These are phyloP conservation scores for Isurus oxyrinchus DNA, from an alignment of 2,113 vertebrate genomes.

Conservation along the genomic window DNA sequence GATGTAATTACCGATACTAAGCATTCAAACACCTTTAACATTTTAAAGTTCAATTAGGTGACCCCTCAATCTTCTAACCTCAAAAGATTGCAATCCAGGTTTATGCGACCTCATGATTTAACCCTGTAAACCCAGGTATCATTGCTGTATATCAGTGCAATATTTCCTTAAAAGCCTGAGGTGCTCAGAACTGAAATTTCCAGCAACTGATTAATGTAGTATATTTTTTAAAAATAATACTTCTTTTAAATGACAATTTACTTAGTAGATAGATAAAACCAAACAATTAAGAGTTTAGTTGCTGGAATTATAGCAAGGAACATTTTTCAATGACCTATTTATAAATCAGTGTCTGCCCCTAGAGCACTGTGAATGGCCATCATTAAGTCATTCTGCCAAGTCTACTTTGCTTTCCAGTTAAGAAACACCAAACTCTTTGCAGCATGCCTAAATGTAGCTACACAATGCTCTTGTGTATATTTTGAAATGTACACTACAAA, in stretches of 20 bases:
- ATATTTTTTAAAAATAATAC: background rate
- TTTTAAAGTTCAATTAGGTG: background rate
- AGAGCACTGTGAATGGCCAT: background rate
- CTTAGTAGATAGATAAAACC: background rate
- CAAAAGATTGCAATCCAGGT: background rate
- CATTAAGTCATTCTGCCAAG: background rate
- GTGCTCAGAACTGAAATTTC: background rate
- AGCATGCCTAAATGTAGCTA: background rate
- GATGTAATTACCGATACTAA: background rate
- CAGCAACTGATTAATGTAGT: background rate
- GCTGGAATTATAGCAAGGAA: background rate
- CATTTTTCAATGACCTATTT: background rate
- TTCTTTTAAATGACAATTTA: background rate
- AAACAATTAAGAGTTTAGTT: background rate
- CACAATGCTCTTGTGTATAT: background rate
- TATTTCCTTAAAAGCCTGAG: background rate
- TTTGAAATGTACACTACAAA: background rate
- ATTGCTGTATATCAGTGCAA: background rate
- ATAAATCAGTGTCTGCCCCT: background rate
- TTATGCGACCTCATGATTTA: background rate
- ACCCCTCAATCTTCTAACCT: background rate
- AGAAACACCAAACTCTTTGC: background rate
- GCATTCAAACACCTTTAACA: background rate
- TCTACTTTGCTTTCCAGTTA: background rate
- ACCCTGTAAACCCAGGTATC: background rate